phyloP scores from a whole-genome alignment of 1,140 invertebrate genomes.

The Procambarus virginalis region DNA sequence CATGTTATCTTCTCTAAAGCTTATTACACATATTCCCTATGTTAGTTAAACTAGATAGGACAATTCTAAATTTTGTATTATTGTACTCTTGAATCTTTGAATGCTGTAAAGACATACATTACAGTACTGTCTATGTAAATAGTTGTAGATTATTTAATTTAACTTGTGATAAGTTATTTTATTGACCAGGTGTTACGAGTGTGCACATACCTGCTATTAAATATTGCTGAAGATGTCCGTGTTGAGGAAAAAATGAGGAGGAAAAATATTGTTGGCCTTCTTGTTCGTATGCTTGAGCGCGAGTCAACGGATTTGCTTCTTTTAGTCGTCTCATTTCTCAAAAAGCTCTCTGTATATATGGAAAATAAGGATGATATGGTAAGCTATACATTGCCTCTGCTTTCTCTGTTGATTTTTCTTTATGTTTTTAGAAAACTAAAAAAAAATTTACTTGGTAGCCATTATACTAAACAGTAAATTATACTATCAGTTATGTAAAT shows the following conservation, averaged over 20 bases:
- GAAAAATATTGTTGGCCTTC: conserved; percentile 90
- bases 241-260: conserved; percentile 98
- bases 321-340: conserved; percentile 94
- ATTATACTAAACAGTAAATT: no score
- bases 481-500: no score
- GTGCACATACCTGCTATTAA: conserved; percentile 91
- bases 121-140: no score
- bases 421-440: background rate
- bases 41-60: no score
- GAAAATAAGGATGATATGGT: conserved; percentile 97
- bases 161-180: background rate
- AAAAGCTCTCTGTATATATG: conserved; percentile 94
- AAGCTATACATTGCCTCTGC: conserved; percentile 54
- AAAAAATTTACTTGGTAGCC: no score
- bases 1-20: no score
- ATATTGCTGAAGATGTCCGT: conserved; percentile 94
- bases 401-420: background rate
- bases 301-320: conserved; percentile 91
- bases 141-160: no score
- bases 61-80: no score
- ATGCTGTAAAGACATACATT: no score
- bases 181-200: conserved; percentile 73
- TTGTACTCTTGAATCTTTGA: no score
- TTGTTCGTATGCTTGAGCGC: conserved; percentile 91
- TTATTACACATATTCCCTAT: no score